Evolutionary conservation across 2,888 invertebrate genomes (phyloP).

Genomic region (Resseliella maxima): DNA sequence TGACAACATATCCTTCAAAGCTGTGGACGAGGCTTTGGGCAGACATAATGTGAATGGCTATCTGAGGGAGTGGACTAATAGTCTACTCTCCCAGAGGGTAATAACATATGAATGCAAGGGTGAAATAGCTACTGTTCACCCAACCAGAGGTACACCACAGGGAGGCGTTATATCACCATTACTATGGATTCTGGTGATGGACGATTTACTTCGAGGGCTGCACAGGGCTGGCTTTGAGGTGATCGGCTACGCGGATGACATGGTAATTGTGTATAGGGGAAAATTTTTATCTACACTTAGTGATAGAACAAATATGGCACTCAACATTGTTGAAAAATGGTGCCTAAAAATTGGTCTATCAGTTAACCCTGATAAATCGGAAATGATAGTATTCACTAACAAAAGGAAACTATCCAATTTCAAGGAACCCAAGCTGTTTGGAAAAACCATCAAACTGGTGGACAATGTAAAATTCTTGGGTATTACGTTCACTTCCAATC

Average conservation of each 20-base stretch:
- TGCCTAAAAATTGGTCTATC: constrained; percentile 53
- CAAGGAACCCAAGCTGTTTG: not conserved
- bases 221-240: not conserved
- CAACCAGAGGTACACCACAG: not conserved
- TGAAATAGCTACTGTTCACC: not conserved
- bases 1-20: not conserved
- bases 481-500: not conserved
- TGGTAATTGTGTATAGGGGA: not conserved
- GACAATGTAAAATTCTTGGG: not conserved
- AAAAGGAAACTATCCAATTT: not conserved
- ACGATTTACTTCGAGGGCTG: not conserved
- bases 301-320: not conserved
- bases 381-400: constrained; percentile 53
- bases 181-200: constrained; percentile 3
- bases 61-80: not conserved
- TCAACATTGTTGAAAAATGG: constrained; percentile 56
- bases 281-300: not conserved
- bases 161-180: not conserved
- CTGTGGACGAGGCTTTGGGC: not conserved
- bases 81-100: not conserved
- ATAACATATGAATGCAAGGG: not conserved
- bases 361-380: constrained; percentile 58
- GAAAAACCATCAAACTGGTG: not conserved
- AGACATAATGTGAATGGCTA: not conserved
- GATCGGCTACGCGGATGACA: not conserved